phyloP scores from a whole-genome alignment of 2,113 vertebrate species.

The Cebidichthys violaceus region DNA sequence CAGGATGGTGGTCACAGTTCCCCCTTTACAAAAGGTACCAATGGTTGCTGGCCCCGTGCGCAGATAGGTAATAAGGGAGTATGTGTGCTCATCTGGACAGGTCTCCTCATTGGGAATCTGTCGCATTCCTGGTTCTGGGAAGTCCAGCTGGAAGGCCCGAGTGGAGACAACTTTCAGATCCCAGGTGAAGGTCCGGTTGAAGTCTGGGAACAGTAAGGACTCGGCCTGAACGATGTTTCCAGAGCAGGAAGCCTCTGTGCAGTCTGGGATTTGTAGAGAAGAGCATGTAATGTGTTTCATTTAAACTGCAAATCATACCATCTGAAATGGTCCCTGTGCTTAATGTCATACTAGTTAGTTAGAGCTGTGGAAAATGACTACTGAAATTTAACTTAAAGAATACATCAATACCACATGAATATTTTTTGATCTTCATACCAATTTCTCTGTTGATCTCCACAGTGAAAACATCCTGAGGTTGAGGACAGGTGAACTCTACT shows the following conservation, averaged over 20 bases:
- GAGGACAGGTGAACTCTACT: conserved; percentile 77
- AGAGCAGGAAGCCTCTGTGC: conserved; percentile 80
- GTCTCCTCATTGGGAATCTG: conserved; percentile 83
- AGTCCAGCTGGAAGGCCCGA: conserved; percentile 86
- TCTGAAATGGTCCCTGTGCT: neutral
- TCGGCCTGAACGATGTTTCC: conserved; percentile 82
- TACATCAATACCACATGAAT: neutral
- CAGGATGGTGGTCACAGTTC: conserved; percentile 85
- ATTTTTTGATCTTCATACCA: conserved; percentile 58
- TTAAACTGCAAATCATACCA: neutral
- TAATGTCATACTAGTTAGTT: neutral
- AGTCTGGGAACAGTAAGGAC: conserved; percentile 78
- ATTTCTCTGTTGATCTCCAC: conserved; percentile 80
- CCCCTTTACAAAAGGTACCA: conserved; percentile 91
- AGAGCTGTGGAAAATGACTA: neutral
- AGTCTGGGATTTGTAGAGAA: conserved; percentile 82
- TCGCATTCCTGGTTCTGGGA: conserved; percentile 83
- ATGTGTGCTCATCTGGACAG: conserved; percentile 85
- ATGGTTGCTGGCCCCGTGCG: conserved; percentile 73
- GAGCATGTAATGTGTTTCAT: neutral
- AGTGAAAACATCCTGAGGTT: conserved; percentile 75
- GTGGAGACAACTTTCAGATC: conserved; percentile 79
- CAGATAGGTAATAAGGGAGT: conserved; percentile 79
- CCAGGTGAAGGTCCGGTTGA: conserved; percentile 91
- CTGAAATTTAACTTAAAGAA: neutral